Conservation (phyloP, 2,888 invertebrate genomes). For the Thecocarcelia acutangulata region DNA sequence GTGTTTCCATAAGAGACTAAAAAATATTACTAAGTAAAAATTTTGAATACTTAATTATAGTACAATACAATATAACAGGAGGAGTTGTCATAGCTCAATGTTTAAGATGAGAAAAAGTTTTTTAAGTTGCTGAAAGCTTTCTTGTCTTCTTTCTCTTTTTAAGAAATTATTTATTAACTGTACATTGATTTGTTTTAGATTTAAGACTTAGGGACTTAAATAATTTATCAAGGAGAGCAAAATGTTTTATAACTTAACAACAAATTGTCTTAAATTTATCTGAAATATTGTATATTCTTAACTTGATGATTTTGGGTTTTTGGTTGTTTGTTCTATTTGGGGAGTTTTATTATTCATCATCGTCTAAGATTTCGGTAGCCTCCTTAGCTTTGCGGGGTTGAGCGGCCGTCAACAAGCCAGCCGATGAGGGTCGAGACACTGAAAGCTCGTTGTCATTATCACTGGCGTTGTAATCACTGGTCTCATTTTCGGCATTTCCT, state of each 20-base stretch:
- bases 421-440: conserved; percentile 70
- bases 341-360: conserved; percentile 51
- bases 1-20: conserved; percentile 14
- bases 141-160: not conserved
- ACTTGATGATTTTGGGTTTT: not conserved
- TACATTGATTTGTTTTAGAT: conserved; percentile 4
- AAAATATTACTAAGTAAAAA: conserved; percentile 55
- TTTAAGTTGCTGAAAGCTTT: conserved; percentile 13
- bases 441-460: conserved; percentile 79
- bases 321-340: no score
- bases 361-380: conserved; percentile 45
- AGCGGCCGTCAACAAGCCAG: conserved; percentile 49
- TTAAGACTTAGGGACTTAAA: no score
- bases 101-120: not conserved
- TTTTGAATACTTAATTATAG: conserved; percentile 37
- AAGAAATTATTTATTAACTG: conserved; percentile 30
- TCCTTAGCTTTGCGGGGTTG: conserved; percentile 6
- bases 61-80: conserved; percentile 43
- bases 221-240: conserved; percentile 23
- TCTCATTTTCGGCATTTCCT: conserved; percentile 79
- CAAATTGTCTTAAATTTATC: conserved; percentile 1
- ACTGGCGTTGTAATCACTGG: conserved; percentile 80
- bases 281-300: not conserved
- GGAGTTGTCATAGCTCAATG: conserved; percentile 18
- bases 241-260: conserved; percentile 28